Conservation (phyloP, 2,888 invertebrate genomes). For the Pseudococcus jackbeardsleyi region DNA sequence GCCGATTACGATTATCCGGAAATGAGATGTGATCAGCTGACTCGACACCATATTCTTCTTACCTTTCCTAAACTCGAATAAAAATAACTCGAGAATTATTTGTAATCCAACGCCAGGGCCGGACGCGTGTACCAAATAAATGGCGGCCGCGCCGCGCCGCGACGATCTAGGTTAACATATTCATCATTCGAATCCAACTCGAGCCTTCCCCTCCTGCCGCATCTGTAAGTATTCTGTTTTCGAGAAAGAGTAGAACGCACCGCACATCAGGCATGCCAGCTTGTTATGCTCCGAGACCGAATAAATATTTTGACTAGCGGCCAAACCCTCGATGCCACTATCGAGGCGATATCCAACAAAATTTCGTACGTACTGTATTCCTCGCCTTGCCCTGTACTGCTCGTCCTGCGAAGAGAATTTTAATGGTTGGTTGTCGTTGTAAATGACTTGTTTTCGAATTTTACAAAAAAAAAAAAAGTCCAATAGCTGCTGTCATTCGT, state of each 20-base stretch:
- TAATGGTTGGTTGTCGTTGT: too few relatives aligned
- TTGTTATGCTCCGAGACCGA: background rate
- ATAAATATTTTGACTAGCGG: slow-evolving; percentile 3
- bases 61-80: background rate
- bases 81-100: slow-evolving; percentile 29
- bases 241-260: background rate
- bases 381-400: background rate
- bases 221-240: background rate
- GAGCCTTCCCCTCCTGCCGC: background rate
- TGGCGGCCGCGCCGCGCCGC: background rate
- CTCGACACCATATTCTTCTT: background rate
- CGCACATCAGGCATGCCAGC: background rate
- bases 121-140: slow-evolving; percentile 8
- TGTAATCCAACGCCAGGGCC: background rate
- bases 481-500: too few relatives aligned
- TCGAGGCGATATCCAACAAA: background rate
- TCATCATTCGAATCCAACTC: background rate
- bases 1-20: too few relatives aligned
- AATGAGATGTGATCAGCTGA: background rate
- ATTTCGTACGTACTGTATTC: background rate
- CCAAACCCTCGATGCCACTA: background rate
- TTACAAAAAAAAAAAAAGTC: too few relatives aligned
- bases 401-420: too few relatives aligned
- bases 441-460: too few relatives aligned
- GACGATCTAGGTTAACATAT: slow-evolving; percentile 33